Conservation (phyloP, 1,140 invertebrate species). For the Odontomachus brunneus region DNA sequence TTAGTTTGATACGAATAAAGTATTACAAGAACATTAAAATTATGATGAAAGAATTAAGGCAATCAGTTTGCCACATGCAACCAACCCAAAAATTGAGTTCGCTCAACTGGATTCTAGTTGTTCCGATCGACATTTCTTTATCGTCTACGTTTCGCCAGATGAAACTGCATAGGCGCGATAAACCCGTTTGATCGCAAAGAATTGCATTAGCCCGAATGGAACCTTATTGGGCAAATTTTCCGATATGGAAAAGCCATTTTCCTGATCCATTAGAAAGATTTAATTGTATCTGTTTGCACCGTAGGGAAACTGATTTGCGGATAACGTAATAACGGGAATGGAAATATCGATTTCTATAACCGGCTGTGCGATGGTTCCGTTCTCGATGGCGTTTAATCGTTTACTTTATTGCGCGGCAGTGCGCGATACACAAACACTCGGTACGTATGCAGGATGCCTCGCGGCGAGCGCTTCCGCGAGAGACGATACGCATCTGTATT, state of each 20-base stretch:
- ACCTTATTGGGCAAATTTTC: not conserved
- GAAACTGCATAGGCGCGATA: not conserved
- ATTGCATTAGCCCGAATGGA: not conserved
- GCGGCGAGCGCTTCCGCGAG: not conserved
- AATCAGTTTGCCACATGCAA: no score
- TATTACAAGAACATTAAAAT: no score
- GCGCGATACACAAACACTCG: not conserved
- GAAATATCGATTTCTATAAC: constrained; percentile 24
- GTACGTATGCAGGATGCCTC: not conserved
- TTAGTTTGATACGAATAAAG: no score
- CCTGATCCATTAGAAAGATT: not conserved
- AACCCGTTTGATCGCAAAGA: not conserved
- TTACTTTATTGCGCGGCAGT: not conserved
- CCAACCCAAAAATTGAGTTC: no score
- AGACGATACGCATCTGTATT: constrained; percentile 9
- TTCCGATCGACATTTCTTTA: no score
- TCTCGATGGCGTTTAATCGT: constrained; percentile 14
- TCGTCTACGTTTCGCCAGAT: no score
- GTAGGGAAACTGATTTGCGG: not conserved
- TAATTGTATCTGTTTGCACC: constrained; percentile 20
- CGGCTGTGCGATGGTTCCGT: not conserved
- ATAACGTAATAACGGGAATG: constrained; percentile 5
- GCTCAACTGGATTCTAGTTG: no score
- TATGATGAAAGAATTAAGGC: no score
- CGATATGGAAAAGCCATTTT: not conserved